Conservation (phyloP, 2,797 vertebrate genomes). For the Mus caroli region DNA sequence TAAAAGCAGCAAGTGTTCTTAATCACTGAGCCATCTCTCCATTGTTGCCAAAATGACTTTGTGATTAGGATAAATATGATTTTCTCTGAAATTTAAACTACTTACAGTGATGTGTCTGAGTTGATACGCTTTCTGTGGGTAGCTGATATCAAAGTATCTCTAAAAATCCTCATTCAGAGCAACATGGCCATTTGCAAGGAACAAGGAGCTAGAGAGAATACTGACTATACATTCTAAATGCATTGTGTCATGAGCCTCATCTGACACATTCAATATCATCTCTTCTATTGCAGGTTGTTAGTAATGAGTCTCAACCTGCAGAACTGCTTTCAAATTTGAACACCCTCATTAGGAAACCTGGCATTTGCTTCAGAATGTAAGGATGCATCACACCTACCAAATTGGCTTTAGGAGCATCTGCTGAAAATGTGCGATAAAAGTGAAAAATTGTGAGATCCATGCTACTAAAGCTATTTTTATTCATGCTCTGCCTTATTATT, state of each 20-base stretch:
- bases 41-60: background rate
- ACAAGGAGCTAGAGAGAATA: too few species aligned
- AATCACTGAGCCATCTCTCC: background rate
- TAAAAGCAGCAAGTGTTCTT: background rate
- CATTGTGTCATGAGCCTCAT: background rate
- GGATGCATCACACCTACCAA: background rate
- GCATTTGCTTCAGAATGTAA: background rate
- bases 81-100: background rate
- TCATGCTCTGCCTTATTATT: background rate
- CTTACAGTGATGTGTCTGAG: background rate
- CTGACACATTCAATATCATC: background rate
- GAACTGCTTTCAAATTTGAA: conserved; percentile 34
- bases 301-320: background rate
- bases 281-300: background rate
- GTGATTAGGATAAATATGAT: background rate
- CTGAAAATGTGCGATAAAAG: background rate
- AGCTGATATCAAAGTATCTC: background rate
- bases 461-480: background rate
- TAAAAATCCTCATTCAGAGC: background rate
- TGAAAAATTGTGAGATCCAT: background rate
- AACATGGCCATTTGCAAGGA: background rate
- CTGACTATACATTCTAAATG: background rate
- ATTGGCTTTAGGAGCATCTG: background rate
- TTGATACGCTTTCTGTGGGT: background rate
- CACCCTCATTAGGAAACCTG: background rate